phyloP scores from a whole-genome alignment of 2,797 vertebrate species.

The Rousettus madagascariensis region DNA sequence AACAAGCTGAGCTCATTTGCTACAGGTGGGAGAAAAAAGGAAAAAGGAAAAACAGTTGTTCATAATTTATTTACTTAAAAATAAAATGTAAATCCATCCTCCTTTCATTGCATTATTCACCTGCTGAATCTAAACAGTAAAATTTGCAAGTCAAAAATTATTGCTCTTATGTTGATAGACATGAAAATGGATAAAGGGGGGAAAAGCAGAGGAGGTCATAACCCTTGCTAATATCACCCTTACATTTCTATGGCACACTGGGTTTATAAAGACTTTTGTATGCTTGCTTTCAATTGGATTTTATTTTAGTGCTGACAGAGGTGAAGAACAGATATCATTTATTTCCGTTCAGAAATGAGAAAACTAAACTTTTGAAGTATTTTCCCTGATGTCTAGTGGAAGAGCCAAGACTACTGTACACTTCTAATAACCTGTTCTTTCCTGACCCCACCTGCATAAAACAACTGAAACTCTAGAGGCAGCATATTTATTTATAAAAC shows the following conservation, averaged over 20 bases:
- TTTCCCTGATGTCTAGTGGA: not conserved
- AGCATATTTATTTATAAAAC: not conserved
- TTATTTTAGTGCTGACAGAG: not conserved
- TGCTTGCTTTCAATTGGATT: constrained; percentile 29
- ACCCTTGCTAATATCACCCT: not conserved
- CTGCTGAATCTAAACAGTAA: not conserved
- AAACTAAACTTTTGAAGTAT: not conserved
- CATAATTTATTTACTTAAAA: constrained; percentile 28
- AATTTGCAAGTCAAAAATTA: constrained; percentile 34
- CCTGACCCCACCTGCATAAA: not conserved
- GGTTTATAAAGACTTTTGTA: constrained; percentile 18
- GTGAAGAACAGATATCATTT: not conserved
- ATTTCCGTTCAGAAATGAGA: constrained; percentile 8
- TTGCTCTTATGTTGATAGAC: not conserved
- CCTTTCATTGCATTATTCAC: not conserved
- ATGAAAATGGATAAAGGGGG: not conserved
- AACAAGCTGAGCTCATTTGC: not conserved
- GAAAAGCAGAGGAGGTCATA: not conserved
- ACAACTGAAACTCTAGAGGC: not conserved
- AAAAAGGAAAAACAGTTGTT: not conserved
- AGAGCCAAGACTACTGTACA: not conserved
- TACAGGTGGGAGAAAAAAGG: not conserved
- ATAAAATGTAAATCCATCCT: not conserved
- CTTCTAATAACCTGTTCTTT: not conserved
- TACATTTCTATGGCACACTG: not conserved